Evolutionary conservation across 2,888 invertebrate genomes (phyloP).

Genomic region (Trimorus sp.): DNA sequence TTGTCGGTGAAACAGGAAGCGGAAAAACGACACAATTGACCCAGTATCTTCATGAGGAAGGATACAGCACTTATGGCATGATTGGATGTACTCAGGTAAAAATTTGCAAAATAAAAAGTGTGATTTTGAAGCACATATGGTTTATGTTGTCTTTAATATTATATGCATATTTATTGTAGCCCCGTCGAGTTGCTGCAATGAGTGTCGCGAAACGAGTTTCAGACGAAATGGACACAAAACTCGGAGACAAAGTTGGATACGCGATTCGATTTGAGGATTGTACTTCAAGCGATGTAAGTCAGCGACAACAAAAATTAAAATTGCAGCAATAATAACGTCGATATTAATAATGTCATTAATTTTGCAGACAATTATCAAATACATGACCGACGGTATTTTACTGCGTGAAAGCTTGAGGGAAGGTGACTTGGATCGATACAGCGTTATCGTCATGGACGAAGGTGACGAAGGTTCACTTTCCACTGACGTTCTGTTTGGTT

Average conservation of each 20-base stretch:
- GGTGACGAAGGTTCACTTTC: slow-evolving; percentile 99
- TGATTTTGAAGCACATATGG: too few species aligned
- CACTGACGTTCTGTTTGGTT: slow-evolving; percentile 98
- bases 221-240: slow-evolving; percentile 96
- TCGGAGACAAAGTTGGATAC: slow-evolving; percentile 98
- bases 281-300: slow-evolving; percentile 89
- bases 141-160: too few species aligned
- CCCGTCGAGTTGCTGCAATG: slow-evolving; percentile 99
- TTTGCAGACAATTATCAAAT: slow-evolving; percentile 92
- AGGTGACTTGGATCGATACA: slow-evolving; percentile 98
- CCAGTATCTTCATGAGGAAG: slow-evolving; percentile 98
- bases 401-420: slow-evolving; percentile 97
- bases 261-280: slow-evolving; percentile 99
- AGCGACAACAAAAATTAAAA: background rate
- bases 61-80: slow-evolving; percentile 94
- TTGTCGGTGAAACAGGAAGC: slow-evolving; percentile 97
- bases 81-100: slow-evolving; percentile 95
- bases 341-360: too few species aligned
- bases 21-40: slow-evolving; percentile 99
- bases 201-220: slow-evolving; percentile 99
- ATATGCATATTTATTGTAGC: slow-evolving; percentile 77
- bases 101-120: too few species aligned
- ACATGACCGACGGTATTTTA: slow-evolving; percentile 99
- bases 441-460: slow-evolving; percentile 99
- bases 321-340: too few species aligned